A percentile compares a stretch with the other conserved stretches of the same genome.
These are phyloP conservation scores for Malaclemys terrapin DNA, from an alignment of 2,113 vertebrate species.

Conservation along the genomic window DNA sequence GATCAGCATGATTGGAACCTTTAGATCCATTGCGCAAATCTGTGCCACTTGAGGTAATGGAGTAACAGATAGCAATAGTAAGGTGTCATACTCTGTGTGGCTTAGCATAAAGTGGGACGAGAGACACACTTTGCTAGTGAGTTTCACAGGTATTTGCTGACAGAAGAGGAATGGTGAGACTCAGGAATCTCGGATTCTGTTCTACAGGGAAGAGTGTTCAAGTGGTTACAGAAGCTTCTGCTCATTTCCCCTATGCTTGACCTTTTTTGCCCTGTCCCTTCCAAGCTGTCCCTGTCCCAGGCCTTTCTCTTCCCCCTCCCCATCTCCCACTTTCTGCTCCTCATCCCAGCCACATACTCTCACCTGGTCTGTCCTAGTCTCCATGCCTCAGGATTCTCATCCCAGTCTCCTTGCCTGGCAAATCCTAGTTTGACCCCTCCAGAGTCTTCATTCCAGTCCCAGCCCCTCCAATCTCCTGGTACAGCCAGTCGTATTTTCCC, in stretches of 20 bases:
- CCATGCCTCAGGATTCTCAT: background rate
- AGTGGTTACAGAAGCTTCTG: background rate
- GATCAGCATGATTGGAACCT: background rate
- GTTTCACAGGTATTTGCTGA: background rate
- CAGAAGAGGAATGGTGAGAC: background rate
- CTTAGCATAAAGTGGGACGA: background rate
- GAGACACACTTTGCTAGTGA: background rate
- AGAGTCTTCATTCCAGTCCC: background rate
- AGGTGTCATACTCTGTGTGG: background rate
- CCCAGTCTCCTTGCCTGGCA: background rate
- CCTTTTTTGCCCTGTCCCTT: background rate
- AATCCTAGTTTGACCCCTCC: background rate
- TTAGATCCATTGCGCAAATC: background rate
- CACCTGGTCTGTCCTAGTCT: background rate
- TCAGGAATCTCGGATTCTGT: background rate
- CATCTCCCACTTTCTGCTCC: background rate
- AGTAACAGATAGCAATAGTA: background rate
- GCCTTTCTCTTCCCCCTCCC: no score
- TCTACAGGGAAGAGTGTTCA: background rate
- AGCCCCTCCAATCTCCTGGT: background rate
- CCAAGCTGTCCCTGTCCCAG: background rate
- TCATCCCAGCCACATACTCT: background rate
- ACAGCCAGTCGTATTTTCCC: background rate
- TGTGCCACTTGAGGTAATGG: background rate
- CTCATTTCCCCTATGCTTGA: background rate